Evolutionary conservation across 37 sponge, comb jelly and placozoan genomes (phyloP).

Genomic region (Haliclona indistincta): DNA sequence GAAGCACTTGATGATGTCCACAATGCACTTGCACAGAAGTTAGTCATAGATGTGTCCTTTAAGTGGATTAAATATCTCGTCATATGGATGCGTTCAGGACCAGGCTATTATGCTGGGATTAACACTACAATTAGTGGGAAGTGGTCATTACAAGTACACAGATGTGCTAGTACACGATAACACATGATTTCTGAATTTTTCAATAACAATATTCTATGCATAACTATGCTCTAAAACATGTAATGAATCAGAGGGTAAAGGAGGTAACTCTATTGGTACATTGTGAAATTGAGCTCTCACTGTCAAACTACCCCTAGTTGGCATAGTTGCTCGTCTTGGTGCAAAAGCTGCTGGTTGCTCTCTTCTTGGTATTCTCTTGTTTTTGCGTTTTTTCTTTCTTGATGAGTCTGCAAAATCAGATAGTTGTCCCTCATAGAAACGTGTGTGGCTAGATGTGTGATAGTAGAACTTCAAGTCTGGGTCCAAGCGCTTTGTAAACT

Average conservation of each 20-base stretch:
- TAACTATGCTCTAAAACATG: constrained; percentile 14
- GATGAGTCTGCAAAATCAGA: neutral
- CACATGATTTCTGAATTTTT: neutral
- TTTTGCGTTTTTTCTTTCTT: neutral
- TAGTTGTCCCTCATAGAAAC: constrained; percentile 18
- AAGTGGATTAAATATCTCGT: constrained; percentile 32
- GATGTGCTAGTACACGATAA: constrained; percentile 28
- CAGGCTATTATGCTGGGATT: constrained; percentile 41
- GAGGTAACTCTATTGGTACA: constrained; percentile 9
- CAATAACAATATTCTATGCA: neutral
- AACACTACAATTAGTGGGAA: constrained; percentile 16
- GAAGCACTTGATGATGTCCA: constrained; percentile 22
- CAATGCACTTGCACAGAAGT: neutral
- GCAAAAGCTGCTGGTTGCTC: constrained; percentile 29
- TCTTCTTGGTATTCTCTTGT: neutral
- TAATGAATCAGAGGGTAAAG: neutral
- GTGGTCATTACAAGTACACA: constrained; percentile 17
- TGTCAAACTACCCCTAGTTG: neutral
- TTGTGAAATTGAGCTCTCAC: constrained; percentile 18
- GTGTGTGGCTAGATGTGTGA: constrained; percentile 20
- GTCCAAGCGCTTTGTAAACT: constrained; percentile 21
- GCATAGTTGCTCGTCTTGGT: constrained; percentile 18
- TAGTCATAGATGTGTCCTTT: constrained; percentile 2
- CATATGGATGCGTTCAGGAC: constrained; percentile 20
- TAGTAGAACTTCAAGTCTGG: constrained; percentile 17